Evolutionary conservation across 2,888 invertebrate species (phyloP), one percentile per base, ranked within the genome.

Genomic region (Furcula furcula): DNA sequence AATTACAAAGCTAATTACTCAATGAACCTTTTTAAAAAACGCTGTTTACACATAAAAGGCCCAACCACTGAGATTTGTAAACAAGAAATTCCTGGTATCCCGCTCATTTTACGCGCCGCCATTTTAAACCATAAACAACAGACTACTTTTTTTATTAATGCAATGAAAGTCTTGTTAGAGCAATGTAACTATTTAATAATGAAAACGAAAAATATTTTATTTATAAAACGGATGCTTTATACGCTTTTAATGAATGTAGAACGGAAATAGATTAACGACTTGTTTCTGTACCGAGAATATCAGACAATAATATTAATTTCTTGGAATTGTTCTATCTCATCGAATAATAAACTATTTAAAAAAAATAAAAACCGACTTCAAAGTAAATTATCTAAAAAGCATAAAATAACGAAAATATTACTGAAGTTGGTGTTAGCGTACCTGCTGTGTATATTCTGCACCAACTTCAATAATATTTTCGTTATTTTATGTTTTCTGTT

Each of bases 81-180:
- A 22, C 22, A 22, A 11, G 10, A 11, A 3, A 22, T 22, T 22
- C 22, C 22, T 6, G 11, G 11, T 12, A 23, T 11, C 23, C 12
- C 13, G 23, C 23, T 12, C 7, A 12, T 23, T 23, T 23, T 7
- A 23, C 12, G 7, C 12, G 16, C 12, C 23, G 23, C 23, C 23
- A 23, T 23, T 9, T 23, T 11, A 7, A 23, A 23, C 23, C 23
- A 23, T 23, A 23, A 23, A 23, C 23, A n/a, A 12, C 23, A 7
- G 22, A 31, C 22, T 36, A 29, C 13, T 20, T 22, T 36, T n/a
- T 36, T 36, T 37, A 32, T 29, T 26, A 32, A 13, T 25, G 25
- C 29, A 29, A 32, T 32, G 29, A 36, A 29, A 9, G 36, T 32
- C 25, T 25, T 29, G 29, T 37, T 37, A 32, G 32, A 37, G 28